Percentiles rank a stretch among this genome's conserved stretches.
Conservation (phyloP, 2,888 invertebrate species). For the Drosophila quinaria region DNA sequence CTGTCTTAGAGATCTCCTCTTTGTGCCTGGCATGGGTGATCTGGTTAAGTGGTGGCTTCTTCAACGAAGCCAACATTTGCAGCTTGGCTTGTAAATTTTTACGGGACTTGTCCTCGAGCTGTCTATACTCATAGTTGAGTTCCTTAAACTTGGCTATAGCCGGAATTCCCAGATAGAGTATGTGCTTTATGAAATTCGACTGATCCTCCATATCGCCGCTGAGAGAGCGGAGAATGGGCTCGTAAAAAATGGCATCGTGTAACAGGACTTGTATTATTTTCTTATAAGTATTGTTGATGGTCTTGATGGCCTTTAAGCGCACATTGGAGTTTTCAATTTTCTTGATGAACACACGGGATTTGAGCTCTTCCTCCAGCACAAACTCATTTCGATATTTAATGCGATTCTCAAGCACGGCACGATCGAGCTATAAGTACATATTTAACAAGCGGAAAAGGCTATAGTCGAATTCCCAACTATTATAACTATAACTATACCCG, state of each 20-base stretch:
- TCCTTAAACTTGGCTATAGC: slow-evolving; percentile 80
- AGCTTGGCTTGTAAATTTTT: slow-evolving; percentile 75
- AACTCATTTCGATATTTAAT: slow-evolving; percentile 83
- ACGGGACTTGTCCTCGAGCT: slow-evolving; percentile 79
- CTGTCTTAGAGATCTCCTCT: slow-evolving; percentile 23
- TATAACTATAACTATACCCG: too few relatives aligned
- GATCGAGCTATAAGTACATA: slow-evolving; percentile 63
- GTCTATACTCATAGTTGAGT: slow-evolving; percentile 75
- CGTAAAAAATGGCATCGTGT: slow-evolving; percentile 84
- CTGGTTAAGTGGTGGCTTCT: slow-evolving; percentile 35
- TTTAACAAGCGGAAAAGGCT: too few relatives aligned
- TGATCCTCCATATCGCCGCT: slow-evolving; percentile 84
- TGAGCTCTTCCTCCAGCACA: slow-evolving; percentile 79
- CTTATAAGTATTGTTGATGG: slow-evolving; percentile 82
- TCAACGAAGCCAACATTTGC: slow-evolving; percentile 67
- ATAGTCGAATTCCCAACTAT: too few relatives aligned
- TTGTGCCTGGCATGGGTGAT: slow-evolving; percentile 20
- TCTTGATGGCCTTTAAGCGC: slow-evolving; percentile 82
- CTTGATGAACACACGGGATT: slow-evolving; percentile 75
- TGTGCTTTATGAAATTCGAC: slow-evolving; percentile 82
- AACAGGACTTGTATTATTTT: slow-evolving; percentile 81
- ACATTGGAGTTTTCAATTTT: slow-evolving; percentile 84
- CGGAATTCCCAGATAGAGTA: slow-evolving; percentile 83
- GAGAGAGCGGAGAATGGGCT: slow-evolving; percentile 83
- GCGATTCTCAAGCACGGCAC: slow-evolving; percentile 79